phyloP scores from a whole-genome alignment of 2,888 invertebrate genomes.

The Cartodere bifasciata region DNA sequence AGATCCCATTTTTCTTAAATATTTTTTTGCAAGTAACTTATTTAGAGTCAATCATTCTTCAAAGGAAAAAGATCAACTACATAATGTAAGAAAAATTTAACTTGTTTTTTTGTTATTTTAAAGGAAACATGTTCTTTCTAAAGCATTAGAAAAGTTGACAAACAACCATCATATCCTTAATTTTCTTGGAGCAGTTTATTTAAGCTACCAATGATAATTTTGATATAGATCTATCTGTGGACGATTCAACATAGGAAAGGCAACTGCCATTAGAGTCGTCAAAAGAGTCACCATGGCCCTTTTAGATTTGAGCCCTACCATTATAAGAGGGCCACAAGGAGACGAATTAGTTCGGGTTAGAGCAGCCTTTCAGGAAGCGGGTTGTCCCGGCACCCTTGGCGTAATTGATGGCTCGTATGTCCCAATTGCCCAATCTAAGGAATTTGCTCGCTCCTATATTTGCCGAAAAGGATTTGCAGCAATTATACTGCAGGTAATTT shows the following conservation, averaged over 20 bases:
- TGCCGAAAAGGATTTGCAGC: slow-evolving; percentile 7
- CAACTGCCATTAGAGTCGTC: slow-evolving; percentile 10
- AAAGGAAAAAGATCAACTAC: too few relatives aligned
- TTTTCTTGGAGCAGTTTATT: too few relatives aligned
- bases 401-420: slow-evolving; percentile 10
- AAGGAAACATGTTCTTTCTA: too few relatives aligned
- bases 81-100: too few relatives aligned
- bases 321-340: slow-evolving; percentile 9
- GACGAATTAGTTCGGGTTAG: slow-evolving; percentile 7
- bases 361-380: slow-evolving; percentile 7
- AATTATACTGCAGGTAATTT: slow-evolving; percentile 8
- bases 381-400: slow-evolving; percentile 10
- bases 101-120: too few relatives aligned
- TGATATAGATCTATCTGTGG: slow-evolving; percentile 1
- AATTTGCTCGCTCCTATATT: slow-evolving; percentile 8
- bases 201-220: too few relatives aligned
- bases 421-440: slow-evolving; percentile 8
- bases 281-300: slow-evolving; percentile 10
- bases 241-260: slow-evolving; percentile 11
- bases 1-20: too few relatives aligned
- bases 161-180: too few relatives aligned
- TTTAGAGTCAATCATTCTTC: too few relatives aligned
- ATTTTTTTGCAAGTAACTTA: too few relatives aligned
- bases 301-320: slow-evolving; percentile 3
- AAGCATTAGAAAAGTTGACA: too few relatives aligned